Conservation (phyloP, 2,113 vertebrate genomes). For the Trematocara variabile region DNA sequence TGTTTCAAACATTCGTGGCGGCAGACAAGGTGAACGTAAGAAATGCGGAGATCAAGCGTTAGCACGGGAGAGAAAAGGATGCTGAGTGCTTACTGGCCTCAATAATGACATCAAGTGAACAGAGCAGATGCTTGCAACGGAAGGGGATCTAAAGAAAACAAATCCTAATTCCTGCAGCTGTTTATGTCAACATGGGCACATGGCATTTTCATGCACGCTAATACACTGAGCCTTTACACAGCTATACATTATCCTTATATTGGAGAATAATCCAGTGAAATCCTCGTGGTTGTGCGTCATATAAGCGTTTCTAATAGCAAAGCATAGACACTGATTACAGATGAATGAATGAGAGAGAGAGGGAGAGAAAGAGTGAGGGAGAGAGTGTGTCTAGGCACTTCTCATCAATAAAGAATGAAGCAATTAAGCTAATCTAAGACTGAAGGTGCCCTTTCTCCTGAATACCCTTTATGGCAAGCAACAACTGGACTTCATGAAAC, state of each 20-base stretch:
- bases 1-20: conserved; percentile 25
- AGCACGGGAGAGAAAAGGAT: not conserved
- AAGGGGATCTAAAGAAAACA: conserved; percentile 53
- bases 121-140: conserved; percentile 58
- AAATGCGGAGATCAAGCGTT: conserved; percentile 12
- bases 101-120: conserved; percentile 42
- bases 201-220: not conserved
- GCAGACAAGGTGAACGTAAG: conserved; percentile 25
- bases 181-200: conserved; percentile 43
- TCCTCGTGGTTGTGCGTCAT: not conserved
- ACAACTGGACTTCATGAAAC: conserved; percentile 12
- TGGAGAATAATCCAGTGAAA: conserved; percentile 36
- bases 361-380: not conserved
- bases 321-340: conserved; percentile 15
- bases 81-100: conserved; percentile 28
- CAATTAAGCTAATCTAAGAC: conserved; percentile 66
- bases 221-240: conserved; percentile 20
- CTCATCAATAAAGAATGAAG: conserved; percentile 68
- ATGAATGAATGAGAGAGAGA: not conserved
- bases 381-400: conserved; percentile 28
- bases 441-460: conserved; percentile 60
- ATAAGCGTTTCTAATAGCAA: conserved; percentile 8
- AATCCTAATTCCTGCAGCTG: conserved; percentile 56
- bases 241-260: conserved; percentile 33
- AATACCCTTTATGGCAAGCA: conserved; percentile 27